A percentile compares a stretch with the other conserved stretches of the same genome.
phyloP scores from a whole-genome alignment of 2,888 invertebrate species.

The Lasioglossum calceatum region DNA sequence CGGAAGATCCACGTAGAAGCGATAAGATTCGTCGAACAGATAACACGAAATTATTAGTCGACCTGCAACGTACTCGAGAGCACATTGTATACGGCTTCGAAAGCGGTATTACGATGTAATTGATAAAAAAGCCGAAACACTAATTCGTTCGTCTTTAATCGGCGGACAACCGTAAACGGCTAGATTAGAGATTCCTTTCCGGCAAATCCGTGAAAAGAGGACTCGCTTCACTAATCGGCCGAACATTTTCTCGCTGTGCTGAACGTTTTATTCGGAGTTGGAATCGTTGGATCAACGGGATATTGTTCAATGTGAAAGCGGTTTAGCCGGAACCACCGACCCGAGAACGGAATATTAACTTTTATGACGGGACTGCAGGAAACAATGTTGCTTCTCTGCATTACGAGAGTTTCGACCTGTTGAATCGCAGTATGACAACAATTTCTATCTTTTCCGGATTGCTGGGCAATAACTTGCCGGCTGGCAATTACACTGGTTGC shows the following conservation, averaged over 20 bases:
- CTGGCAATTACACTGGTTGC: neutral
- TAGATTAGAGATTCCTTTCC: neutral
- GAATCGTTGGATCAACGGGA: slow-evolving; percentile 1
- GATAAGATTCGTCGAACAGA: slow-evolving; percentile 3
- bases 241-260: neutral
- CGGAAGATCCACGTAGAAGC: neutral
- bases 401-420: neutral
- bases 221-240: neutral
- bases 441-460: neutral
- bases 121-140: neutral
- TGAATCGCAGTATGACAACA: neutral
- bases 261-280: neutral
- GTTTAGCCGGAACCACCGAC: neutral
- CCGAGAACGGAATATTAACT: slow-evolving; percentile 11
- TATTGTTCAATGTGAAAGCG: slow-evolving; percentile 4
- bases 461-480: neutral
- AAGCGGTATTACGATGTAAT: neutral
- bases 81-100: neutral
- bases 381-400: slow-evolving; percentile 2
- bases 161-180: neutral
- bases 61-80: neutral
- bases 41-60: neutral
- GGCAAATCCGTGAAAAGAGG: neutral
- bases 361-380: neutral
- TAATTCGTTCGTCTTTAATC: neutral